phyloP scores from a whole-genome alignment of 2,113 vertebrate species.

The Emydocephalus ijimae region DNA sequence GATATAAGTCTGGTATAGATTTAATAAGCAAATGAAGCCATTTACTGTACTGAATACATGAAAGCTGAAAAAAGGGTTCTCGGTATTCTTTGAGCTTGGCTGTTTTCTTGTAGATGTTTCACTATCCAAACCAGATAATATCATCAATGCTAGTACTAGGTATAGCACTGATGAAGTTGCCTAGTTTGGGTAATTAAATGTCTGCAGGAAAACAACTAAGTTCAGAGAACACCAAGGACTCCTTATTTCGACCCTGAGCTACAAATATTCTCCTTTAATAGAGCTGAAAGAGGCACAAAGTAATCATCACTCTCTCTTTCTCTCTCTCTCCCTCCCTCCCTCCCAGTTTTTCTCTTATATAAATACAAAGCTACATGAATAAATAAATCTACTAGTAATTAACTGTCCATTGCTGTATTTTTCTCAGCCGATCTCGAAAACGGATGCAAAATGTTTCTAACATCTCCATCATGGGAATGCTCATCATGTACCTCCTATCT shows the following conservation, averaged over 20 bases:
- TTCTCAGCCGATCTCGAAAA: constrained; percentile 79
- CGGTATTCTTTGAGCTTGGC: neutral
- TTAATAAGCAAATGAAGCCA: neutral
- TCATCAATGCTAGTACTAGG: neutral
- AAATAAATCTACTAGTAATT: neutral
- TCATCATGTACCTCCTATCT: constrained; percentile 92
- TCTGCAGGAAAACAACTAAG: neutral
- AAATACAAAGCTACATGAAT: neutral
- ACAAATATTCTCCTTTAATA: neutral
- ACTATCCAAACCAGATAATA: neutral
- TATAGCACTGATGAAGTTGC: neutral
- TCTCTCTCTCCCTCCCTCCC: neutral
- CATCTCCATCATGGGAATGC: constrained; percentile 91
- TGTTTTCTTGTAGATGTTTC: neutral
- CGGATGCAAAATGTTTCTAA: constrained; percentile 95
- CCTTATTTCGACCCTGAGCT: neutral
- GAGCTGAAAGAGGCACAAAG: neutral
- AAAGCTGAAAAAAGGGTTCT: neutral
- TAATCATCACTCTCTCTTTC: neutral
- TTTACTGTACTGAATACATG: neutral
- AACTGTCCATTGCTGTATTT: constrained; percentile 19
- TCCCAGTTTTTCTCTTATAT: neutral
- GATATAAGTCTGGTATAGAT: neutral
- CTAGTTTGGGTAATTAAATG: neutral
- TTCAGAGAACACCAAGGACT: neutral